These are phyloP conservation scores for Hapalemur alaotrensis DNA, from an alignment of 2,797 vertebrate species.

Conservation along the genomic window DNA sequence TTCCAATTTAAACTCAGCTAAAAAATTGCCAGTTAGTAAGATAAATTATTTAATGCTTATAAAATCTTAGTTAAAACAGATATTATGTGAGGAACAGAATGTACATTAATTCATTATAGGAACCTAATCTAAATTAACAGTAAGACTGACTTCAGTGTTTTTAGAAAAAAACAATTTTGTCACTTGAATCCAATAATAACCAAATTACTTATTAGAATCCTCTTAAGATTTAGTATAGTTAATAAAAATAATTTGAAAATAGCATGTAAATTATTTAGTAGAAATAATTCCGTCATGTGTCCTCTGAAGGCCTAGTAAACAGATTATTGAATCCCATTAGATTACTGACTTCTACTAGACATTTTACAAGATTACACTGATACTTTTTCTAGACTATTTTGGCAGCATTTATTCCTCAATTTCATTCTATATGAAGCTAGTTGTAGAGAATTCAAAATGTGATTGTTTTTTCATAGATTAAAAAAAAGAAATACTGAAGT, in stretches of 20 bases:
- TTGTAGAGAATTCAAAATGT: background rate
- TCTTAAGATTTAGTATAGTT: background rate
- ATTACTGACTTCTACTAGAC: background rate
- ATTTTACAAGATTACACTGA: background rate
- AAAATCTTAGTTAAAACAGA: background rate
- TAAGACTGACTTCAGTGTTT: background rate
- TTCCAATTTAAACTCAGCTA: background rate
- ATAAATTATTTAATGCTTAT: background rate
- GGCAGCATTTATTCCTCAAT: background rate
- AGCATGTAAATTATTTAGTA: background rate
- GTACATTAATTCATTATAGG: background rate
- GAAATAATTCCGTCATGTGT: background rate
- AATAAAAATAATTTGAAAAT: background rate
- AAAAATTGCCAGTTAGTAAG: background rate
- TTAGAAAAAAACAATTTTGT: background rate
- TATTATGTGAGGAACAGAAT: background rate
- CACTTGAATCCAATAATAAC: background rate
- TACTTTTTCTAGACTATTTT: background rate
- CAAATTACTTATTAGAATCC: background rate
- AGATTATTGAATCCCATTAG: background rate
- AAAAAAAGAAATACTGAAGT: background rate
- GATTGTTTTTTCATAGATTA: background rate
- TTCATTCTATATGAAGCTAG: constrained; percentile 1
- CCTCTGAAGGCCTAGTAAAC: background rate
- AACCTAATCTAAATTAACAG: background rate